Conservation (phyloP, 2,797 vertebrate species). For the Melopsittacus undulatus region DNA sequence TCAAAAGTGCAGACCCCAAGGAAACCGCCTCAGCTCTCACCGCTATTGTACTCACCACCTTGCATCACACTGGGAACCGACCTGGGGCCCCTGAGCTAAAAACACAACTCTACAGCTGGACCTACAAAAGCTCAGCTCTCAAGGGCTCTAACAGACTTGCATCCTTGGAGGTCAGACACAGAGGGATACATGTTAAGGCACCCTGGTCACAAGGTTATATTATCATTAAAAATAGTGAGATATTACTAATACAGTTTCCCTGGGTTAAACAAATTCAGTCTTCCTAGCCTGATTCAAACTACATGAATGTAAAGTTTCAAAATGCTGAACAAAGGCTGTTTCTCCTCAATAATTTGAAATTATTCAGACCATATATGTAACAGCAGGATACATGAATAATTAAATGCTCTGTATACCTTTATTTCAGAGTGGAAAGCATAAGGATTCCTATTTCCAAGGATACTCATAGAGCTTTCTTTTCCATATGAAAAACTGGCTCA, state of each 20-base stretch:
- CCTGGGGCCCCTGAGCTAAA: slow-evolving; percentile 15
- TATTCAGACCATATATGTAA: slow-evolving; percentile 24
- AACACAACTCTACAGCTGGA: slow-evolving; percentile 48
- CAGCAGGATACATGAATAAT: slow-evolving; percentile 62
- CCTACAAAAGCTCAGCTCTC: slow-evolving; percentile 33
- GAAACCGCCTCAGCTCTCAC: neutral
- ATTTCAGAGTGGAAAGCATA: slow-evolving; percentile 30
- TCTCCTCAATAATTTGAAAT: slow-evolving; percentile 16
- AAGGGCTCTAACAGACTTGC: neutral
- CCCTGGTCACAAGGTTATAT: slow-evolving; percentile 45
- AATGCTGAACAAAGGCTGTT: slow-evolving; percentile 40
- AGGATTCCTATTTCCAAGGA: slow-evolving; percentile 44
- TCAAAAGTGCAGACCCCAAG: neutral
- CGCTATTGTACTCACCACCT: neutral
- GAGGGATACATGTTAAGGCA: slow-evolving; percentile 26
- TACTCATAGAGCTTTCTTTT: neutral
- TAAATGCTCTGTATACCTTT: slow-evolving; percentile 51
- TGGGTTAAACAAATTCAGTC: slow-evolving; percentile 47
- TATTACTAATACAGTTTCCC: slow-evolving; percentile 35
- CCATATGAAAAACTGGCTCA: slow-evolving; percentile 25
- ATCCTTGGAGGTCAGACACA: slow-evolving; percentile 33
- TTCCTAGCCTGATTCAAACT: neutral
- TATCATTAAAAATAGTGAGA: slow-evolving; percentile 60
- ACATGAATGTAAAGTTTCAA: slow-evolving; percentile 3
- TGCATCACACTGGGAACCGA: neutral